Base-by-base conservation (phyloP, 2,888 invertebrate species). In the Cabera pusaria region DNA sequence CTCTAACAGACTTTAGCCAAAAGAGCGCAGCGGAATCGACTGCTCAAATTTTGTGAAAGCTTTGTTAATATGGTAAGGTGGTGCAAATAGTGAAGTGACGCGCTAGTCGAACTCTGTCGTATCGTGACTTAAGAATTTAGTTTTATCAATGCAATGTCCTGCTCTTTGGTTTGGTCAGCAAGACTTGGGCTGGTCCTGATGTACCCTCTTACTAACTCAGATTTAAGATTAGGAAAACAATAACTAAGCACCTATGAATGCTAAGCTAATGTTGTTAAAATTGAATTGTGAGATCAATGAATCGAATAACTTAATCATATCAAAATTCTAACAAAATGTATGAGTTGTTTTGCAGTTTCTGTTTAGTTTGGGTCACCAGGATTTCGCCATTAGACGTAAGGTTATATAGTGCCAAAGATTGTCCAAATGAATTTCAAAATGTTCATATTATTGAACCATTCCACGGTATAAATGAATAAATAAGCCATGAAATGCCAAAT, bases 371-470 rank as follows among this genome's bases (percentile, higher is more conserved):
- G n/a, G n/a, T n/a, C n/a, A n/a, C n/a, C n/a, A n/a, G 11, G 21
- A 20, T 6, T 3, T 20, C 6, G 25, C 11, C 25, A 6, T 35
- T 52, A 82, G 77, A 70, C 61, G 50, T 85, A 86, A 83, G 79
- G 62, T 73, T 78, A 75, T n/a, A n/a, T 81, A 77, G 87, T 88
- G 87, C 87, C 87, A 88, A 88, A 88, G 87, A 86, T 77, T 73
- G 75, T 87, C 86, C 87, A 87, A 87, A 87, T 82, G 74, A 74
- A 66, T 63, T 66, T 64, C 69, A 66, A 69, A 64, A 71, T 72
- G 70, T 70, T 72, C 72, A 71, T 69, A 70, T 69, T 72, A 73
- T 72, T 56, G 66, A 72, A 76, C 69, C 85, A 84, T 86, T 86
- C 86, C 86, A 82, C 61, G 71, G 64, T 57, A 64, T 59, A 57